Evolutionary conservation across 1,140 invertebrate genomes (phyloP), one percentile per base, ranked within the genome.

Genomic region (Drosophila malerkotliana): DNA sequence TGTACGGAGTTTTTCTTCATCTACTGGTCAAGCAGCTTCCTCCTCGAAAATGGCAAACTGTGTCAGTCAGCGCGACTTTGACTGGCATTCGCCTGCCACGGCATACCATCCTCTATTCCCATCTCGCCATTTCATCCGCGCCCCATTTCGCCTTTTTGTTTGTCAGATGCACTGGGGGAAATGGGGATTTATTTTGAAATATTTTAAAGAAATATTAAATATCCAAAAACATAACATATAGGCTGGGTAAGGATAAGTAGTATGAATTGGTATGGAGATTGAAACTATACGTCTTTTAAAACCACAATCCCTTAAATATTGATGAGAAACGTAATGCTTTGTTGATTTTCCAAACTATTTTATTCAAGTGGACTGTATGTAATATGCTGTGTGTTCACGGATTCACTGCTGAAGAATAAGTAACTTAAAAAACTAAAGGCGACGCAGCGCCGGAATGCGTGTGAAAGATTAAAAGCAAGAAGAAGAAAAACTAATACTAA

Each of bases 61-160:
- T 87, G 82, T 87, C 83, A 87, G 82, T 80, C 83, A 87, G 83
- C 54, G 62, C 54, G 74, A 87, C 72, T 84, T 84, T 84, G 80
- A 79, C 81, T 84, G 80, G 77, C 80, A 63, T 56, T 67, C 69
- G 80, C 84, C 77, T 84, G 76, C 58, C 77, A 68, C 62, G 44
- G 49, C 54, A 68, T 60, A 37, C 49, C 53, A 49, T 49, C 9
- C 34, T 60, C 73, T 3, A 30, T 47, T 24, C 57, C 56, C 45
- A 26, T 15, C n/a, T 41, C 53, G 64, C 51, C 32, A 49, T 51
- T 51, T 9, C 63, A 18, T 32, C 21, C 63, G 26, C 44, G 47
- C 14, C 49, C 49, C 26, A 67, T 45, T 30, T 32, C 21, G 34
- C 24, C 53, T 55, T 75, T 74, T 75, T 57, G 52, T 64, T 74